A percentile compares a stretch with the other conserved stretches of the same genome.
phyloP scores from a whole-genome alignment of 2,888 invertebrate genomes.

The Clistopyga incitator region DNA sequence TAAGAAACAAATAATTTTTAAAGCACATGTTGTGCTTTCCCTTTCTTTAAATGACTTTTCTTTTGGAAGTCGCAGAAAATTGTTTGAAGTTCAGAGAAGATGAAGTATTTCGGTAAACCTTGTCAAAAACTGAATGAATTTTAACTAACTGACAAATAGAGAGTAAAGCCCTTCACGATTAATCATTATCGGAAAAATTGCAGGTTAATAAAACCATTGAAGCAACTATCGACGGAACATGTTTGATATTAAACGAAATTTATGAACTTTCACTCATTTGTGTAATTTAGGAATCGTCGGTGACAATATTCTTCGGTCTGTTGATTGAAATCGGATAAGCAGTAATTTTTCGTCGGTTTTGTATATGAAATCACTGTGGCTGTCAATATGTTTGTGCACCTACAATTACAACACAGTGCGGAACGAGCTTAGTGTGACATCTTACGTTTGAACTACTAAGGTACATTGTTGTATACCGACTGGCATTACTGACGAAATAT shows the following conservation, averaged over 20 bases:
- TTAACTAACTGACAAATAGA: constrained; percentile 1
- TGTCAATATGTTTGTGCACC: constrained; percentile 35
- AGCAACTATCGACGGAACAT: neutral
- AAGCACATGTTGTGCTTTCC: constrained; percentile 38
- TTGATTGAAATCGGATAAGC: neutral
- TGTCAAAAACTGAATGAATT: neutral
- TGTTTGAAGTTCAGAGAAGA: neutral
- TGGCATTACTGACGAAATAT: neutral
- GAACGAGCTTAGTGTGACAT: neutral
- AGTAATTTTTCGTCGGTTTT: constrained; percentile 22
- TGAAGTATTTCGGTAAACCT: constrained; percentile 1
- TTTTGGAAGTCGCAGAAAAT: neutral
- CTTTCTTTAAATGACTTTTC: neutral
- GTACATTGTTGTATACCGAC: neutral
- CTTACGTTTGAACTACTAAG: neutral
- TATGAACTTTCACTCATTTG: neutral
- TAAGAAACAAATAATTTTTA: constrained; percentile 18
- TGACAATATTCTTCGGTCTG: neutral
- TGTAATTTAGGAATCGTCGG: neutral
- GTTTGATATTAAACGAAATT: neutral
- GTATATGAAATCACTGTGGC: constrained; percentile 38
- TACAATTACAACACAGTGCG: constrained; percentile 13
- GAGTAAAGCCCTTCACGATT: constrained; percentile 2
- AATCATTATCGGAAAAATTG: constrained; percentile 6
- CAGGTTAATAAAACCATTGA: constrained; percentile 21